Evolutionary conservation across 2,888 invertebrate genomes (phyloP).

Genomic region (Ptychoptera contaminata): DNA sequence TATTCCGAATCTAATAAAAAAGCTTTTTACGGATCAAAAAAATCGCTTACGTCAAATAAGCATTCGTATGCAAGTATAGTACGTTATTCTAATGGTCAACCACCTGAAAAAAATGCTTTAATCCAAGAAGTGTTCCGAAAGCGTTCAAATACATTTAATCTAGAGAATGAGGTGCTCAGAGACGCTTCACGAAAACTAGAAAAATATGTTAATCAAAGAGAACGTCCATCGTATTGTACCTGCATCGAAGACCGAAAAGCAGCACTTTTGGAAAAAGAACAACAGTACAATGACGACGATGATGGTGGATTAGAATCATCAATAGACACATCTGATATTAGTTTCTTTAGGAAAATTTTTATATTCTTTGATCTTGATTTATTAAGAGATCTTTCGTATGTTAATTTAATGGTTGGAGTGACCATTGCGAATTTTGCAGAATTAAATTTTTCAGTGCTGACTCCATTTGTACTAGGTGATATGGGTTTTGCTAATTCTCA

Average conservation of each 20-base stretch:
- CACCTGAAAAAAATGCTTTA: too few species aligned
- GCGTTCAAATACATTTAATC: slow-evolving; percentile 40
- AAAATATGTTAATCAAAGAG: slow-evolving; percentile 33
- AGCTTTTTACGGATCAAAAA: slow-evolving; percentile 20
- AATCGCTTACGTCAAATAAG: slow-evolving; percentile 16
- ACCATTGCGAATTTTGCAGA: slow-evolving; percentile 56
- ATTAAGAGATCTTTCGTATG: slow-evolving; percentile 48
- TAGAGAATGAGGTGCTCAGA: slow-evolving; percentile 36
- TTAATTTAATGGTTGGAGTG: slow-evolving; percentile 53
- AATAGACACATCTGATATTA: slow-evolving; percentile 17
- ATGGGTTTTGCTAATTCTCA: slow-evolving; percentile 39
- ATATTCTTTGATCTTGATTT: slow-evolving; percentile 56
- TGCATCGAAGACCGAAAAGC: slow-evolving; percentile 16
- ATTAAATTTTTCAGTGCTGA: slow-evolving; percentile 54
- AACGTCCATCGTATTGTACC: slow-evolving; percentile 19
- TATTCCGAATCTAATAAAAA: slow-evolving; percentile 24
- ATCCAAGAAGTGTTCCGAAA: slow-evolving; percentile 19
- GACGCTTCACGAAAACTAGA: slow-evolving; percentile 29
- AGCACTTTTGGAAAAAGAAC: slow-evolving; percentile 25
- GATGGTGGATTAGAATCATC: slow-evolving; percentile 15
- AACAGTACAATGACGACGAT: slow-evolving; percentile 20
- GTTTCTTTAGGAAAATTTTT: slow-evolving; percentile 38
- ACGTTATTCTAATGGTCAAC: not conserved
- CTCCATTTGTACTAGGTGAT: slow-evolving; percentile 56
- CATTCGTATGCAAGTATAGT: not conserved